phyloP scores from a whole-genome alignment of 2,888 invertebrate species.

The Belgica antarctica region DNA sequence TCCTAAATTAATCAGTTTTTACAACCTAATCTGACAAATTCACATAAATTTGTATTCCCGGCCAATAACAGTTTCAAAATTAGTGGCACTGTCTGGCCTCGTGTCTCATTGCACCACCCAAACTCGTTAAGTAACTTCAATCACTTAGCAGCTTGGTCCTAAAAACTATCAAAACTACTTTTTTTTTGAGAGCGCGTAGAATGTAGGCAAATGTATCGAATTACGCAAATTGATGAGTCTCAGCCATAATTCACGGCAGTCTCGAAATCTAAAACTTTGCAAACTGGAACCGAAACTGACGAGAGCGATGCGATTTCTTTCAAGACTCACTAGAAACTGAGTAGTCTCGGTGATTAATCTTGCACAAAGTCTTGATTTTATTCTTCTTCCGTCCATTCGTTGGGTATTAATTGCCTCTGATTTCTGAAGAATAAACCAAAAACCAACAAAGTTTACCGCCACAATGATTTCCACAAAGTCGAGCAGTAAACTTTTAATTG shows the following conservation, averaged over 20 bases:
- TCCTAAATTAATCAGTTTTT: no score
- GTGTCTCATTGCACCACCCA: no score
- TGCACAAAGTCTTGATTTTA: neutral
- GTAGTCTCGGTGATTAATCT: neutral
- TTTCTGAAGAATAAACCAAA: neutral
- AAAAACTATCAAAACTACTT: neutral
- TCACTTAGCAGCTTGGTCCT: no score
- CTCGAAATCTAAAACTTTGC: neutral
- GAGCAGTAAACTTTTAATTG: neutral
- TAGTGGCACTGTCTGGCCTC: no score
- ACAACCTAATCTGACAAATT: no score
- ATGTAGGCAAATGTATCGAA: neutral
- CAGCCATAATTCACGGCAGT: neutral
- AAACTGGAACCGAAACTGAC: no score
- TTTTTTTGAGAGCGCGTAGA: neutral
- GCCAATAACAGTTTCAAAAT: no score
- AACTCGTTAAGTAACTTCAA: no score
- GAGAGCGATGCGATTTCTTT: neutral
- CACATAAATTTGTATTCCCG: no score
- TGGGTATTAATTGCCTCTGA: neutral
- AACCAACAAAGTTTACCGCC: neutral
- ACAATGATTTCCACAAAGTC: neutral
- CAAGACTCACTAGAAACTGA: neutral
- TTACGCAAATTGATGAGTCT: slow-evolving; percentile 10
- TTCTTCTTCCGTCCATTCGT: slow-evolving; percentile 4